A percentile compares a stretch with the other conserved stretches of the same genome.
These are phyloP conservation scores for Abramis brama DNA, from an alignment of 2,113 vertebrate species.

Conservation along the genomic window DNA sequence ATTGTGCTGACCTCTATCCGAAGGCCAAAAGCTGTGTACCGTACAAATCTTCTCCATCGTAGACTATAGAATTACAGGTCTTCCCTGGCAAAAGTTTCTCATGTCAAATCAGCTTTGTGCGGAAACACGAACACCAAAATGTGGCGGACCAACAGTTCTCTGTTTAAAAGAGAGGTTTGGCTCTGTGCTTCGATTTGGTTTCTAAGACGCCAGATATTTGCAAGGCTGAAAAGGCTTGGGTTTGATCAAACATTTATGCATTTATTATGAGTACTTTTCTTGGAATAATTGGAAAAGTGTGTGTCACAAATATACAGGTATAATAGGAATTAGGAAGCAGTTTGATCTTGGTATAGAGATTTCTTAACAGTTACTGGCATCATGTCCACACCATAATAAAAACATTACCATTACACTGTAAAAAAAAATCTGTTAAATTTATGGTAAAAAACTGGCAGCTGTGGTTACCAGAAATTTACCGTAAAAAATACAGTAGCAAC, in stretches of 20 bases:
- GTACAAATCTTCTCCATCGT: conserved; percentile 3
- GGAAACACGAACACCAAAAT: background rate
- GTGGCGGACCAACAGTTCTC: background rate
- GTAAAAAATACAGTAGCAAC: too few relatives aligned
- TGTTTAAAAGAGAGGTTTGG: conserved; percentile 38
- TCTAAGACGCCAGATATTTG: conserved; percentile 61
- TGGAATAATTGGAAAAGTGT: conserved; percentile 55
- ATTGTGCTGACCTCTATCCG: conserved; percentile 9
- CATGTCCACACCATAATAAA: too few relatives aligned
- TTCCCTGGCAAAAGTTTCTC: conserved; percentile 22
- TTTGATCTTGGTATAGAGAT: background rate
- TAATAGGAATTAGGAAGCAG: background rate
- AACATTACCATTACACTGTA: too few relatives aligned
- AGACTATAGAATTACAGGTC: conserved; percentile 29
- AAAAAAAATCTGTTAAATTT: too few relatives aligned
- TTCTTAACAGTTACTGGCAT: background rate
- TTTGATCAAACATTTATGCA: conserved; percentile 65
- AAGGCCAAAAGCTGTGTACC: background rate
- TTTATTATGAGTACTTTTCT: conserved; percentile 33
- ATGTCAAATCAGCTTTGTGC: conserved; percentile 6
- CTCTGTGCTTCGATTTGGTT: conserved; percentile 50
- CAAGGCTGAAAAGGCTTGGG: conserved; percentile 60
- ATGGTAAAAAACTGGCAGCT: too few relatives aligned
- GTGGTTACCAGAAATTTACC: too few relatives aligned
- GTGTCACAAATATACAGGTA: background rate